Base-by-base conservation (phyloP, 2,113 vertebrate genomes). In the Barbus barbus region DNA sequence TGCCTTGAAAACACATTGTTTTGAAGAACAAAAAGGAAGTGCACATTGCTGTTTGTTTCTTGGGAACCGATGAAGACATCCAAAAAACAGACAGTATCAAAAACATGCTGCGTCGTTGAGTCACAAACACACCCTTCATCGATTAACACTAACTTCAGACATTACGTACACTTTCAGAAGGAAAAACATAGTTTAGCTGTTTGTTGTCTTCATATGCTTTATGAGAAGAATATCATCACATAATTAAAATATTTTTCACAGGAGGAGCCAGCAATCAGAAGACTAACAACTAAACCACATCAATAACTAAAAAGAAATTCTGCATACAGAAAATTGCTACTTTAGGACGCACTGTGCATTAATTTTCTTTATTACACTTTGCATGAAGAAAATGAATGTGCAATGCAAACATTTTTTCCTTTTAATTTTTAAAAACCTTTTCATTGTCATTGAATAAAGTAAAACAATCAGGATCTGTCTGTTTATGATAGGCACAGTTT, bases 71-170 rank as follows among this genome's bases (percentile, higher is more conserved):
- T 3, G 51, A 79, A 46, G 76, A 61, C 36, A 20, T 63, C 14
- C 16, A 63, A 79, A 38, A 79, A 44, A 41, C n/a, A n/a, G n/a
- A 44, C n/a, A n/a, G 36, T 44, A 44, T 63, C 31, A 58, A 79
- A 63, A 79, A 79, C 77, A 28, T 79, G 73, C 73, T 20, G 26
- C 36, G 41, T 26, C n/a, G n/a, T 12, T 78, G 33, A 41, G 53
- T 61, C 36, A 65, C 9, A 65, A 63, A 79, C 38, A 75, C 58
- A 75, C n/a, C 14, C 56, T 46, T 38, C 33, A 61, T 61, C 28
- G 20, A 24, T 61, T 61, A 61, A 60, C 12, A 12, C 31, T 58
- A 24, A 61, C 33, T 38, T 56, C 13, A 44, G 33, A 78, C 20
- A n/a, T n/a, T n/a, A n/a, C n/a, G n/a, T n/a, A n/a, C n/a, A n/a